phyloP scores from a whole-genome alignment of 2,888 invertebrate species.

The Epinotia bilunana region DNA sequence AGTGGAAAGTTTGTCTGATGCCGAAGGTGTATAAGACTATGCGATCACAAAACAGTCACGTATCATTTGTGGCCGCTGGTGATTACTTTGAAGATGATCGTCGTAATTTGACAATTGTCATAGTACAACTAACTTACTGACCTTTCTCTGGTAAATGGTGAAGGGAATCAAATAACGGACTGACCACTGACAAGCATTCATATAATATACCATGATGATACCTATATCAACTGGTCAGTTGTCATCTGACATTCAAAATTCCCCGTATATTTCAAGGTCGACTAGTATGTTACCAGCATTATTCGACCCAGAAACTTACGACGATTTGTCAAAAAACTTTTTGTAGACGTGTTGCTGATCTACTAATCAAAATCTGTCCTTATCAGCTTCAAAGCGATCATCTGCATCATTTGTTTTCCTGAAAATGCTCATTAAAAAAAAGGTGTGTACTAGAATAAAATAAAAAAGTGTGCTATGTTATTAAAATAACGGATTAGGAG shows the following conservation, averaged over 20 bases:
- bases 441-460: too few species aligned
- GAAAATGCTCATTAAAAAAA: constrained; percentile 1
- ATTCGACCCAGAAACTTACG: too few species aligned
- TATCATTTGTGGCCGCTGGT: not conserved
- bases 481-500: too few species aligned
- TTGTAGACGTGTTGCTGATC: too few species aligned
- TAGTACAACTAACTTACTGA: not conserved
- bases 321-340: too few species aligned
- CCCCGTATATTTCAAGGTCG: not conserved
- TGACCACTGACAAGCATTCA: not conserved
- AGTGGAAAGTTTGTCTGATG: constrained; percentile 70
- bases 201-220: not conserved
- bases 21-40: constrained; percentile 49
- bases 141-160: not conserved
- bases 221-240: not conserved
- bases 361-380: not conserved
- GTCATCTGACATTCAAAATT: not conserved
- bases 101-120: not conserved
- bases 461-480: too few species aligned
- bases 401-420: not conserved
- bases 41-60: not conserved
- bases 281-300: not conserved
- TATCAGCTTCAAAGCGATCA: not conserved
- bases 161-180: not conserved
- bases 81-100: not conserved